Base-by-base conservation (phyloP, 2,113 vertebrate genomes). In the Psephotus haematonotus region DNA sequence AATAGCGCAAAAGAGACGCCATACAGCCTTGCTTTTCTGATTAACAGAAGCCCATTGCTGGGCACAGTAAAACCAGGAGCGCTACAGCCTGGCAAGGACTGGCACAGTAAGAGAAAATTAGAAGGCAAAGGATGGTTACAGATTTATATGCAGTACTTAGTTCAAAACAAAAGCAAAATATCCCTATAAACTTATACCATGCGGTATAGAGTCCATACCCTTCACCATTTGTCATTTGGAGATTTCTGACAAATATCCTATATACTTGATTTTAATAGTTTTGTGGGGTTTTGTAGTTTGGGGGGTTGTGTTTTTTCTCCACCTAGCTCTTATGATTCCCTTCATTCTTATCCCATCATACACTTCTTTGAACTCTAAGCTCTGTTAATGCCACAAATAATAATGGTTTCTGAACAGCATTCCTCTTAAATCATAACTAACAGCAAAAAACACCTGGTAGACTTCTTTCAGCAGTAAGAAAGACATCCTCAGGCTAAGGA, bases 211-310 rank as follows among this genome's bases (percentile, higher is more conserved):
- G 25, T 53, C 50, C 43, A 83, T 78, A 76, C 9, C 7, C 71
- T 68, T 55, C 27, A 62, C 1, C 2, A 4, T 37, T 52, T 78
- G 37, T 37, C 17, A 77, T 47, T 57, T 79, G 19, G 20, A 44
- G 17, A 24, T 75, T 53, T 64, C 52, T 69, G 47, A 84, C 29
- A 91, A 90, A 74, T 35, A 60, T 3, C 17, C 8, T 64, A 35
- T 6, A 41, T 33, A 84, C n/a, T 49, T 50, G 4, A 18, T 60
- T 71, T 65, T 41, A 67, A 43, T 25, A 43, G 14, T 9, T 93
- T 50, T 55, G 2, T 11, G 16, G 0, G 0, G 3, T 9, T 76
- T 72, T 1, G 0, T 31, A 64, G 24, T 22, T 49, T 44, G 27
- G 18, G 5, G 2, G 13, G 4, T 62, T 24, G 19, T 7, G 10